Percentiles rank a stretch among this genome's conserved stretches.
These are phyloP conservation scores for Lymantria dispar DNA, from an alignment of 2,888 invertebrate species.

Conservation along the genomic window DNA sequence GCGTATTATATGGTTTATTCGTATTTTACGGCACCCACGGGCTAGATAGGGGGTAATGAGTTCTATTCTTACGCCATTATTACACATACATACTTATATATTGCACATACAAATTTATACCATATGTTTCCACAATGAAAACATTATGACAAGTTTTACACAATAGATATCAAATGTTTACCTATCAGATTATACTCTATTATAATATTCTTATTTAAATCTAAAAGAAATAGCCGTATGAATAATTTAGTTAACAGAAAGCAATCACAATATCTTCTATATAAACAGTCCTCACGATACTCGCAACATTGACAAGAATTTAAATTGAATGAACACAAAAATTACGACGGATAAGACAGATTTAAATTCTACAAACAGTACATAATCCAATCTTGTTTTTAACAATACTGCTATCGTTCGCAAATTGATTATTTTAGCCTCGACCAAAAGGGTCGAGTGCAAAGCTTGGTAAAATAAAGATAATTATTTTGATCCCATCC, in stretches of 20 bases:
- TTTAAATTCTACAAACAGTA: slow-evolving; percentile 39
- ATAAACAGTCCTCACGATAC: slow-evolving; percentile 1
- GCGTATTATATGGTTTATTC: too few species aligned
- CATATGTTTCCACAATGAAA: too few species aligned
- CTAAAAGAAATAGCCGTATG: neutral
- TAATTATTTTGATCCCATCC: slow-evolving; percentile 72
- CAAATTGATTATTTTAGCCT: slow-evolving; percentile 72
- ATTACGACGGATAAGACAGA: slow-evolving; percentile 16
- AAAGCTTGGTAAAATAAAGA: slow-evolving; percentile 63
- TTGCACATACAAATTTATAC: too few species aligned
- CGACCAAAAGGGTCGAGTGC: slow-evolving; percentile 54
- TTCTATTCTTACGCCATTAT: too few species aligned
- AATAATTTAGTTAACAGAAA: neutral
- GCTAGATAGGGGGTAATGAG: too few species aligned
- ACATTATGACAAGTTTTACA: too few species aligned
- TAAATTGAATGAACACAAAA: slow-evolving; percentile 27
- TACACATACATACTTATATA: too few species aligned
- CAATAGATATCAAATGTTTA: too few species aligned
- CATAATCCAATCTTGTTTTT: slow-evolving; percentile 40
- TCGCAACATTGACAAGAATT: slow-evolving; percentile 9
- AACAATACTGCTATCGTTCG: slow-evolving; percentile 44
- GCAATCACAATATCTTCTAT: neutral
- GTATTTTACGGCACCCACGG: too few species aligned
- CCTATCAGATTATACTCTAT: too few species aligned
- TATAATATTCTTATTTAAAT: neutral